Evolutionary conservation across 2,797 vertebrate species (phyloP).

Genomic region (Micropoecilia bifurca): DNA sequence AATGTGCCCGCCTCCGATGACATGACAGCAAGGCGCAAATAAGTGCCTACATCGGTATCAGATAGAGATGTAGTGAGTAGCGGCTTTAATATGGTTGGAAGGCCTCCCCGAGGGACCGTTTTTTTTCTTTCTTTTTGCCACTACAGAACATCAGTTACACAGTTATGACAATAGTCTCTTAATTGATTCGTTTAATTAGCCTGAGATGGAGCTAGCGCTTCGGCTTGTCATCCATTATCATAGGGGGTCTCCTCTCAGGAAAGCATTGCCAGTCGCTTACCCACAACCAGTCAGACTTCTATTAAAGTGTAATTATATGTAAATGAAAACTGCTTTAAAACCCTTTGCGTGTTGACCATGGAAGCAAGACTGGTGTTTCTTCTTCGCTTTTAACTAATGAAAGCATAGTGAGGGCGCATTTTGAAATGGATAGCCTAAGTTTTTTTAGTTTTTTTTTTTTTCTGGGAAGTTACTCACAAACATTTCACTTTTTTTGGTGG

Average conservation of each 20-base stretch:
- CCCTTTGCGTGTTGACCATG: constrained; percentile 68
- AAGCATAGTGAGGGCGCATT: constrained; percentile 29
- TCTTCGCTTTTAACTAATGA: constrained; percentile 17
- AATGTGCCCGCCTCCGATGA: constrained; percentile 93
- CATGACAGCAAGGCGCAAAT: constrained; percentile 98
- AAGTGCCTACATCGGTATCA: constrained; percentile 98
- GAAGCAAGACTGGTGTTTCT: constrained; percentile 43
- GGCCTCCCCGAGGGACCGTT: constrained; percentile 93
- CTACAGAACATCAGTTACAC: constrained; percentile 96
- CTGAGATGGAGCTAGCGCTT: constrained; percentile 88
- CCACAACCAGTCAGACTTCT: constrained; percentile 81
- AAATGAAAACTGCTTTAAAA: constrained; percentile 79
- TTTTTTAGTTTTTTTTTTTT: constrained; percentile 18
- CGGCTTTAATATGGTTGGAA: constrained; percentile 92
- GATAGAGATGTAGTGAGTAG: constrained; percentile 95
- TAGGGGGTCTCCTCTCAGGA: constrained; percentile 78
- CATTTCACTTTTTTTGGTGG: constrained; percentile 49
- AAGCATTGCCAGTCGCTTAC: constrained; percentile 73
- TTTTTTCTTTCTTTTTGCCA: constrained; percentile 74
- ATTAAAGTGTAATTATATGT: constrained; percentile 85
- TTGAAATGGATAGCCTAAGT: constrained; percentile 21
- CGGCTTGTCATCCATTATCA: constrained; percentile 90
- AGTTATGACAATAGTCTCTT: constrained; percentile 94
- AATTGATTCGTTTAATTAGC: constrained; percentile 99
- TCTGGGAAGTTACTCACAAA: constrained; percentile 49